A percentile compares a stretch with the other conserved stretches of the same genome.
These are phyloP conservation scores for Meda fulgida DNA, from an alignment of 2,797 vertebrate genomes.

Conservation along the genomic window DNA sequence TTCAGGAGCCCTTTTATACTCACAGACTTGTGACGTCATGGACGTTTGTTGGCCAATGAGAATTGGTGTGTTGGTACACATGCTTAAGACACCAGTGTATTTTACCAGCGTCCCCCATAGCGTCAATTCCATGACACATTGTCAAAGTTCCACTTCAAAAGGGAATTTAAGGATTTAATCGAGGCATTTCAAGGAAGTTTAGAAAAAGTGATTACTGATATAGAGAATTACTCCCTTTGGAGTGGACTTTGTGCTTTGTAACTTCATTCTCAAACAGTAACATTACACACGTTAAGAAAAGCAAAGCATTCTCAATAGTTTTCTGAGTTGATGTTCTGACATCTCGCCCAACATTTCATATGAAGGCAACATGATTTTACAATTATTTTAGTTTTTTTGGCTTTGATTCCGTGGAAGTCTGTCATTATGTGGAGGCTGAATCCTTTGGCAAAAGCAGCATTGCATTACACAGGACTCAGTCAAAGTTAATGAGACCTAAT, in stretches of 20 bases:
- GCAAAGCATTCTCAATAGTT: neutral
- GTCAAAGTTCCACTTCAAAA: neutral
- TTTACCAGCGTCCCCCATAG: too few relatives aligned
- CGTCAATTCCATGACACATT: neutral
- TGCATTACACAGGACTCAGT: slow-evolving; percentile 17
- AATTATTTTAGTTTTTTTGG: neutral
- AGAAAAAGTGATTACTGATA: neutral
- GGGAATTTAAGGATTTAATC: neutral
- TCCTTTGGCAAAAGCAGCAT: slow-evolving; percentile 17
- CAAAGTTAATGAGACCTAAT: slow-evolving; percentile 38
- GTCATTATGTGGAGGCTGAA: neutral
- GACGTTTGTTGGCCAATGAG: neutral
- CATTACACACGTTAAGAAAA: neutral
- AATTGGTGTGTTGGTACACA: neutral
- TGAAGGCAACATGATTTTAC: neutral
- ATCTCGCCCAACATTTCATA: neutral
- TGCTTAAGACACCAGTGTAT: too few relatives aligned
- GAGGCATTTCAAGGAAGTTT: neutral
- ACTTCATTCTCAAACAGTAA: neutral
- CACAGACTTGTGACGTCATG: neutral
- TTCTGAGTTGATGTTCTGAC: neutral
- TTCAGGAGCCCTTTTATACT: neutral
- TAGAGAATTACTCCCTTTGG: neutral
- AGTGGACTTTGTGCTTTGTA: neutral
- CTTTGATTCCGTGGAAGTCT: neutral